phyloP scores from a whole-genome alignment of 2,888 invertebrate species.

The Magallana nippona region DNA sequence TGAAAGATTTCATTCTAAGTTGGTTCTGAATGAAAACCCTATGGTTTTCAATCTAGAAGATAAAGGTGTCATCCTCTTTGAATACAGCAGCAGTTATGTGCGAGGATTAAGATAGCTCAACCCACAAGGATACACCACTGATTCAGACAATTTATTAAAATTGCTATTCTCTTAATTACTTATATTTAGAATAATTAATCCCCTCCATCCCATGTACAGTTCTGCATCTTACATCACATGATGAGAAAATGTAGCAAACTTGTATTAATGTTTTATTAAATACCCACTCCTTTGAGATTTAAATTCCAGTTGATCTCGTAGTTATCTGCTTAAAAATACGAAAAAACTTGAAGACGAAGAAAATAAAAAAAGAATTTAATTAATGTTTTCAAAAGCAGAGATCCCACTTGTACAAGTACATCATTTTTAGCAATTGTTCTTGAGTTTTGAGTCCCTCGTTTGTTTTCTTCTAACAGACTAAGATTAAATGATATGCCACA shows the following conservation, averaged over 20 bases:
- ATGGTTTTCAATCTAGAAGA: constrained; percentile 30
- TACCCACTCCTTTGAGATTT: not conserved
- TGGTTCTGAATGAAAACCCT: constrained; percentile 29
- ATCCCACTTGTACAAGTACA: not conserved
- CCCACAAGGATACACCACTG: constrained; percentile 1
- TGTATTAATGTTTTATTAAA: not conserved
- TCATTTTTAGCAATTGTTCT: not conserved
- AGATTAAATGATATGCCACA: constrained; percentile 27
- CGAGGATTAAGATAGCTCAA: not conserved
- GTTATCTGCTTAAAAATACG: not conserved
- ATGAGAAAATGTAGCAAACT: no score
- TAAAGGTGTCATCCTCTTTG: constrained; percentile 7
- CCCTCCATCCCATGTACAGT: not conserved
- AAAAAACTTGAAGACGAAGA: no score
- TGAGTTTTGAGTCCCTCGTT: not conserved
- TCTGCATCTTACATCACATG: not conserved
- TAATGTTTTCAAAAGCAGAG: not conserved
- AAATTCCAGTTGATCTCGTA: not conserved
- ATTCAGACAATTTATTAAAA: constrained; percentile 18
- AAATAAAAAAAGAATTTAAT: no score
- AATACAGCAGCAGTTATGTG: not conserved
- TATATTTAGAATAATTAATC: not conserved
- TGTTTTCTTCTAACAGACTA: constrained; percentile 4
- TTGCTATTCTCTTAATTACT: not conserved
- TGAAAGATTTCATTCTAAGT: constrained; percentile 24